Percentiles rank a stretch among this genome's conserved stretches.
Conservation (phyloP, 2,113 vertebrate genomes). For the Lophochroa leadbeateri region DNA sequence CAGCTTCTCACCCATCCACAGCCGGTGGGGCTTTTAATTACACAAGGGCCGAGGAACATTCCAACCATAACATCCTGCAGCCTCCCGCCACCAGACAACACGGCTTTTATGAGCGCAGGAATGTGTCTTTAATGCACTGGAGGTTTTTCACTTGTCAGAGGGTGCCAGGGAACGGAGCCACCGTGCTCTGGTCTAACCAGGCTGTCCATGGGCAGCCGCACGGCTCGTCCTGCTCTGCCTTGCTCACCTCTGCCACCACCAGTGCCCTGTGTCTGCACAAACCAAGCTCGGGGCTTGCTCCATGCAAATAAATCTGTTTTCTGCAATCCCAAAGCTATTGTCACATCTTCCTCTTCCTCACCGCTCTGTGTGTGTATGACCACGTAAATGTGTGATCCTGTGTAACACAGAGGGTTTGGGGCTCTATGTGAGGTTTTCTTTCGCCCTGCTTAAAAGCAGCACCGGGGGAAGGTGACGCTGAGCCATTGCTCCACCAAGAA, state of each 20-base stretch:
- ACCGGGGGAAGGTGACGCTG: neutral
- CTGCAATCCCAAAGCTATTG: neutral
- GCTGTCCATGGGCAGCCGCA: neutral
- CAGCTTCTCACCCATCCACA: slow-evolving; percentile 1
- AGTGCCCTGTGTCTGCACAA: neutral
- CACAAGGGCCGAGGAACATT: slow-evolving; percentile 33
- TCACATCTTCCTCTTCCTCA: neutral
- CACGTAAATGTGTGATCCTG: accelerated
- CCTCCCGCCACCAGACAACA: slow-evolving; percentile 40
- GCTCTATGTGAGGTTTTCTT: neutral
- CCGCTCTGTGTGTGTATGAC: accelerated
- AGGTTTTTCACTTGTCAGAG: neutral
- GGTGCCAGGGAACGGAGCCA: neutral
- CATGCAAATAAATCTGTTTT: neutral
- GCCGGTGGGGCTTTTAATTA: slow-evolving; percentile 32
- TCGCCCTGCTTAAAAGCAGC: neutral
- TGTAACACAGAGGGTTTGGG: neutral
- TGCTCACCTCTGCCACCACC: neutral
- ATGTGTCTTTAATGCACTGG: slow-evolving; percentile 54
- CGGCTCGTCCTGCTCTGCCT: accelerated
- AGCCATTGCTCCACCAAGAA: neutral
- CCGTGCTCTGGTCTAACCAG: accelerated
- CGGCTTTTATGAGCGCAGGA: neutral
- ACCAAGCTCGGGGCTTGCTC: neutral
- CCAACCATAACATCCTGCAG: slow-evolving; percentile 66